Conservation (phyloP, 2,888 invertebrate species). For the Dinocampus coccinellae region DNA sequence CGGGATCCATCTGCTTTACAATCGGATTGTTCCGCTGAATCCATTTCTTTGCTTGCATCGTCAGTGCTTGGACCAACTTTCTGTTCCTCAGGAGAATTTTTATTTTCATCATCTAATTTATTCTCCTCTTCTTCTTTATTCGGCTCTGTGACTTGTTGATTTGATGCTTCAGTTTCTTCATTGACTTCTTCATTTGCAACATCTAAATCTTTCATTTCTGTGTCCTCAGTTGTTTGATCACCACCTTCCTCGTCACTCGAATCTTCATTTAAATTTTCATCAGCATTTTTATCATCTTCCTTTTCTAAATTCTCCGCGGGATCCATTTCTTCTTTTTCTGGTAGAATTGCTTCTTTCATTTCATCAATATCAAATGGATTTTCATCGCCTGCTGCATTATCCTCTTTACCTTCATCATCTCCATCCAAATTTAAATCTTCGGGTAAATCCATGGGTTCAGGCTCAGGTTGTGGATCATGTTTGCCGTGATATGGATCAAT, state of each 20-base stretch:
- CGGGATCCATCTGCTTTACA: conserved; percentile 65
- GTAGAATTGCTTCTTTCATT: conserved; percentile 74
- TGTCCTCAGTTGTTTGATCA: conserved; percentile 56
- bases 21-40: conserved; percentile 72
- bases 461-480: conserved; percentile 82
- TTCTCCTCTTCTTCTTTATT: conserved; percentile 66
- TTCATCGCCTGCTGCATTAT: conserved; percentile 75
- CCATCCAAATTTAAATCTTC: conserved; percentile 88
- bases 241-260: conserved; percentile 68
- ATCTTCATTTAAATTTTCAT: conserved; percentile 64
- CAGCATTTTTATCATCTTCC: conserved; percentile 65
- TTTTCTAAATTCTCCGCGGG: conserved; percentile 64
- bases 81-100: conserved; percentile 66
- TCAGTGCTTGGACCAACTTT: conserved; percentile 61
- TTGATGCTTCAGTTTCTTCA: conserved; percentile 58
- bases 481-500: conserved; percentile 87
- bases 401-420: conserved; percentile 76
- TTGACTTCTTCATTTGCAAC: conserved; percentile 53
- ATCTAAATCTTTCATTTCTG: conserved; percentile 38
- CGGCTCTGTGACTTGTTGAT: conserved; percentile 53
- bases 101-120: conserved; percentile 63
- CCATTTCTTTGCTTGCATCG: conserved; percentile 63
- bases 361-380: conserved; percentile 90
- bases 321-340: conserved; percentile 58
- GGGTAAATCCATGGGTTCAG: conserved; percentile 89